Evolutionary conservation across 2,888 invertebrate genomes (phyloP).

Genomic region (Scaptomyza caliginosa): DNA sequence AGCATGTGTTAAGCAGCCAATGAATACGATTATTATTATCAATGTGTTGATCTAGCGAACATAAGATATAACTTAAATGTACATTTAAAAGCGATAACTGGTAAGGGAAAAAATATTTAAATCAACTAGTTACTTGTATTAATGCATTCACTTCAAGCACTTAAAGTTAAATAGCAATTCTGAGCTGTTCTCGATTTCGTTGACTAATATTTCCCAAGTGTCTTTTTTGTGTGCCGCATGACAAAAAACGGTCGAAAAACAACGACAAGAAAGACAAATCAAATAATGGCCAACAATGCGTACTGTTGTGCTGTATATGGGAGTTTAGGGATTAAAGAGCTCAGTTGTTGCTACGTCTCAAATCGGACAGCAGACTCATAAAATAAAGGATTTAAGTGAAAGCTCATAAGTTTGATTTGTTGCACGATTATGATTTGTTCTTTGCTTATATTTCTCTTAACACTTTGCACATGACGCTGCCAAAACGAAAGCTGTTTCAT

Average conservation of each 20-base stretch:
- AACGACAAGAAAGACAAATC: slow-evolving; percentile 43
- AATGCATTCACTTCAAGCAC: background rate
- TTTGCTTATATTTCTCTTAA: slow-evolving; percentile 35
- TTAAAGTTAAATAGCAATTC: background rate
- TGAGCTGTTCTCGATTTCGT: slow-evolving; percentile 6
- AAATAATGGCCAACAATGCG: slow-evolving; percentile 61
- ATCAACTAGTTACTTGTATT: background rate
- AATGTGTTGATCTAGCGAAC: slow-evolving; percentile 15
- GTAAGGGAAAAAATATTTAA: background rate
- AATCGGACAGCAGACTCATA: slow-evolving; percentile 49
- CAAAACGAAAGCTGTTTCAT: slow-evolving; percentile 5
- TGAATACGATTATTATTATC: slow-evolving; percentile 39
- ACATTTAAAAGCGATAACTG: slow-evolving; percentile 19
- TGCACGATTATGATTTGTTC: slow-evolving; percentile 70
- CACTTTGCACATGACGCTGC: slow-evolving; percentile 15
- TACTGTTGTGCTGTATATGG: slow-evolving; percentile 16
- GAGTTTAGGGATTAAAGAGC: slow-evolving; percentile 42
- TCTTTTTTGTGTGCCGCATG: slow-evolving; percentile 26
- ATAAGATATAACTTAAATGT: background rate
- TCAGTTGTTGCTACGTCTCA: slow-evolving; percentile 16
- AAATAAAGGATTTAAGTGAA: slow-evolving; percentile 41
- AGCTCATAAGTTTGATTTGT: slow-evolving; percentile 64
- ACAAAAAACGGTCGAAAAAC: too few relatives aligned
- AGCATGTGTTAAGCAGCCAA: slow-evolving; percentile 45
- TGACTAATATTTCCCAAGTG: slow-evolving; percentile 41